phyloP scores from a whole-genome alignment of 92 coral and sea anemone genomes.

The Paramuricea clavata region DNA sequence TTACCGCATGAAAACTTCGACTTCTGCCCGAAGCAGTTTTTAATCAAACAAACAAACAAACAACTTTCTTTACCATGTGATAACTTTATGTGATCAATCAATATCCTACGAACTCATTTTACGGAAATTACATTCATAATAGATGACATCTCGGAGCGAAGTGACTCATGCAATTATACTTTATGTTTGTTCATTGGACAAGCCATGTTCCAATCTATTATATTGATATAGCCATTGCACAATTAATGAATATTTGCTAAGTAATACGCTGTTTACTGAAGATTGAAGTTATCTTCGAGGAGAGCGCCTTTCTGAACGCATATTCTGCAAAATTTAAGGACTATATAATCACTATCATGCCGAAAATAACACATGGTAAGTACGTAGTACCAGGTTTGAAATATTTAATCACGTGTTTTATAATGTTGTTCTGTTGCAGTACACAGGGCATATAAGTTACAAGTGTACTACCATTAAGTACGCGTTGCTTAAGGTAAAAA shows the following conservation, averaged over 20 bases:
- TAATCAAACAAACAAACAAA: too few species aligned
- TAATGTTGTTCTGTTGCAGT: too few species aligned
- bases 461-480: too few species aligned
- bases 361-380: background rate
- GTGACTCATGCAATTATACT: background rate
- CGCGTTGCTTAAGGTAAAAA: too few species aligned
- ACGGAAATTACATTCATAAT: background rate
- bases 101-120: background rate
- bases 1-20: too few species aligned
- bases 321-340: background rate
- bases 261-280: background rate
- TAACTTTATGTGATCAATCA: background rate
- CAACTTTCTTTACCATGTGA: too few species aligned
- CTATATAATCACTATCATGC: background rate
- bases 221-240: background rate
- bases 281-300: background rate
- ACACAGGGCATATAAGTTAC: too few species aligned
- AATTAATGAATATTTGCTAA: background rate
- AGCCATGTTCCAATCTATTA: background rate
- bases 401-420: too few species aligned
- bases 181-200: background rate
- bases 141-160: background rate
- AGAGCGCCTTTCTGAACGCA: too few species aligned
- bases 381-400: too few species aligned
- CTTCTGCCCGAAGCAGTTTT: too few species aligned